Evolutionary conservation across 2,113 vertebrate species (phyloP), one percentile per base, ranked within the genome.

Genomic region (Gymnocephalus cernua): DNA sequence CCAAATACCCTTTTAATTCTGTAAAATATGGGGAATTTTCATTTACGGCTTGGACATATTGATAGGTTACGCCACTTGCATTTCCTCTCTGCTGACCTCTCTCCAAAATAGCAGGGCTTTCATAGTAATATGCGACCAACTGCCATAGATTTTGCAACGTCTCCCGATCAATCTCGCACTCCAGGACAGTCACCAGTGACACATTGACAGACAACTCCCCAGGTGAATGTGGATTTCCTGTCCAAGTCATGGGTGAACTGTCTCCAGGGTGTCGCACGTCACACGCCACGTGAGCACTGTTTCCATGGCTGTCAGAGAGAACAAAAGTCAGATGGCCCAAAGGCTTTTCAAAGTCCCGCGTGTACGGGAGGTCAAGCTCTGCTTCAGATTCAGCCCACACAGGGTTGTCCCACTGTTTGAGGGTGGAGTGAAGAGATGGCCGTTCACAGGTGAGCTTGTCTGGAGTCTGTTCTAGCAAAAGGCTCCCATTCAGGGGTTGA

Each of bases 11-110:
- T 69, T 95, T 96, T 54, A 96, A 90, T 23, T 96, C 95, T 27
- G 95, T 96, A 53, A 95, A 96, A 90, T 96, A 96, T 16, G 94
- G 94, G 1, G 95, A 95, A 41, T 95, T 92, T 63, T 95, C 94
- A 73, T 88, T 93, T 18, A 91, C 66, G 12, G 83, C 74, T 86
- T 96, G 95, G 38, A 83, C 74, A 78, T 96, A 96, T 63, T 94
- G 93, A 87, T 94, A 96, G 0, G 93, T 93, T 16, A 79, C 64
- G 58, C 77, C 73, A 74, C 90, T 94, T 44, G 80, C 77, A 68
- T 95, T 96, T 44, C 78, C 89, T 77, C 89, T 90, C n/a, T 63
- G 88, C 6, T 87, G 75, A 38, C 94, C 95, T 80, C 94, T 83
- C n/a, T 95, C 94, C 47, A 96, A 83, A 67, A 95, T 91, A 12